These are phyloP conservation scores for Plodia interpunctella DNA, from an alignment of 1,140 invertebrate species.

Conservation along the genomic window DNA sequence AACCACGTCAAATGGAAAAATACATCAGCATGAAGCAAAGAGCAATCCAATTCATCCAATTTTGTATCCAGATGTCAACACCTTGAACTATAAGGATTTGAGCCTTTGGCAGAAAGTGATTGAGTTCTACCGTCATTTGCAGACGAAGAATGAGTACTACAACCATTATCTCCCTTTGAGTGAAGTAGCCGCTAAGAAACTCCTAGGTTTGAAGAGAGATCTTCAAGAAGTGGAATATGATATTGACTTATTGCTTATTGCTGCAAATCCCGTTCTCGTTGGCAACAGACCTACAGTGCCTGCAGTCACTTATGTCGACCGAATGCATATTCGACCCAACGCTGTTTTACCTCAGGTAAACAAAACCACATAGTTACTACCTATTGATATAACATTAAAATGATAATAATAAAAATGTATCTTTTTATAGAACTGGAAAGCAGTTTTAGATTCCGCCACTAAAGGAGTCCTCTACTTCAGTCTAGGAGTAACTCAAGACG, in stretches of 20 bases:
- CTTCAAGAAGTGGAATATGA: slow-evolving; percentile 59
- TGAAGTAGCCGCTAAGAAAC: slow-evolving; percentile 55
- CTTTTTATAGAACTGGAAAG: slow-evolving; percentile 66
- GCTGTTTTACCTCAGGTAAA: slow-evolving; percentile 64
- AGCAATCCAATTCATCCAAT: slow-evolving; percentile 56
- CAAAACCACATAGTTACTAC: not conserved
- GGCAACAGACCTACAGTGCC: slow-evolving; percentile 62
- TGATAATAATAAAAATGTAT: not conserved
- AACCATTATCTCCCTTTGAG: slow-evolving; percentile 52
- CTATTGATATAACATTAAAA: not conserved
- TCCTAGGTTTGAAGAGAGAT: slow-evolving; percentile 47
- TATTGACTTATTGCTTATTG: slow-evolving; percentile 61
- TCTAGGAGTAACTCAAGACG: slow-evolving; percentile 73
- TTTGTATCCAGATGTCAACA: slow-evolving; percentile 58
- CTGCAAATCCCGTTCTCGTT: slow-evolving; percentile 49
- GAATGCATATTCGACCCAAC: slow-evolving; percentile 72
- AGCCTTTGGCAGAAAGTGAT: slow-evolving; percentile 50
- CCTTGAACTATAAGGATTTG: slow-evolving; percentile 46
- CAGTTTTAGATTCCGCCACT: slow-evolving; percentile 63
- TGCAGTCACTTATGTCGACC: slow-evolving; percentile 74
- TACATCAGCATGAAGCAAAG: slow-evolving; percentile 63
- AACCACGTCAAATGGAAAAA: slow-evolving; percentile 52
- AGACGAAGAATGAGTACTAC: slow-evolving; percentile 57
- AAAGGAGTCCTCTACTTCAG: slow-evolving; percentile 76
- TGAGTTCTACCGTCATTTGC: slow-evolving; percentile 48